Base-by-base conservation (phyloP, 1,140 invertebrate genomes). In the Bombus waltoni region DNA sequence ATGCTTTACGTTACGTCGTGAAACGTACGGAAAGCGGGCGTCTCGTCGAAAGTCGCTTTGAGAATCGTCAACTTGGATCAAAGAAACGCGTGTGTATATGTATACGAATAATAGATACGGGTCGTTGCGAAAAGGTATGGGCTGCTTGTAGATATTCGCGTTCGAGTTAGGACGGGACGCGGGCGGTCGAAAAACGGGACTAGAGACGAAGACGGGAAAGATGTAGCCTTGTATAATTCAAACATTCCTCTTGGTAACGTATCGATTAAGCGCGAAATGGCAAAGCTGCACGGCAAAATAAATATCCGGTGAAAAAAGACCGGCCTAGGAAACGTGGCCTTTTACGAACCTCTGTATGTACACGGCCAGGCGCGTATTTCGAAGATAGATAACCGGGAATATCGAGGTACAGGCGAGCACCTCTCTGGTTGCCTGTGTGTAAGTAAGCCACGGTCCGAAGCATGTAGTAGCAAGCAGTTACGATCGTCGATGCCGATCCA, bases 221-320 rank as follows among this genome's bases (percentile, higher is more conserved):
- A 53, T 53, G 18, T 53, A 53, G 18, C 47, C 18, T 53, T 53
- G 42, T 77, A 70, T 77, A 76, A 76, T 76, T 83, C 73, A 57
- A 83, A 83, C 65, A 57, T 83, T 83, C 35, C 73, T 83, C 44
- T 57, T n/a, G 73, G 38, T 40, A 83, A 25, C 62, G 72, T 77
- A 83, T 77, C 81, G 81, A 68, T 77, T 83, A 77, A 76, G 18
- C 73, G 62, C 35, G 81, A 83, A 70, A 68, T 62, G 57, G 59
- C 62, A 77, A 66, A 68, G 73, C 73, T 66, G 59, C 28, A 25
- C 47, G n/a, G 35, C 8, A 75, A 77, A 77, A 76, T 77, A 83
- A 83, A 83, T 83, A 68, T 76, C 42, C 35, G 35, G 32, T 76
- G 72, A 53, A 57, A 57, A 72, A 79, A 66, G 18, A 65, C 1